Percentiles rank a stretch among this genome's conserved stretches.
Evolutionary conservation across 2,888 invertebrate genomes (phyloP).

Genomic region (Corbicula japonica): DNA sequence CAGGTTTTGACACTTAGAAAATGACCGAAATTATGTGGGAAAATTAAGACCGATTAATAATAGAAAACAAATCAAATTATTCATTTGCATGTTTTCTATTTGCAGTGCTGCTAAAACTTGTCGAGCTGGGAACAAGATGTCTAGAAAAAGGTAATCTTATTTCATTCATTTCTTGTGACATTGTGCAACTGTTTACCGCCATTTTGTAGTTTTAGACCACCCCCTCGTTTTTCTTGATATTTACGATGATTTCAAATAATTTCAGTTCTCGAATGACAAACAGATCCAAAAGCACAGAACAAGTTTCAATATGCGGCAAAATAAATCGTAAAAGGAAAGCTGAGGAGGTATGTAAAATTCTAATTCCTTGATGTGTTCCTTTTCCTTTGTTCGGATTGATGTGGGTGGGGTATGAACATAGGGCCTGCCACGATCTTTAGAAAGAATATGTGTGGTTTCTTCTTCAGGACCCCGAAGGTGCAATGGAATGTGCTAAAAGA

Average conservation of each 20-base stretch:
- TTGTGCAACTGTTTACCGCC: constrained; percentile 61
- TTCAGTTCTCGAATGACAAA: constrained; percentile 75
- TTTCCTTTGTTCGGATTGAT: constrained; percentile 39
- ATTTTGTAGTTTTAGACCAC: constrained; percentile 66
- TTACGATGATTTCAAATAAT: constrained; percentile 29
- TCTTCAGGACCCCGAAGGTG: constrained; percentile 76
- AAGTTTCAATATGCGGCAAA: constrained; percentile 60
- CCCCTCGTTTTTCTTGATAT: constrained; percentile 5
- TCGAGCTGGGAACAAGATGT: constrained; percentile 67
- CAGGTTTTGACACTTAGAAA: too few species aligned
- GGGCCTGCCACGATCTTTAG: neutral
- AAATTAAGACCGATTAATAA: too few species aligned
- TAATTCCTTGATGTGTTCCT: too few species aligned
- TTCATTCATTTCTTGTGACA: constrained; percentile 30
- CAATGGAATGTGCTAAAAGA: constrained; percentile 72
- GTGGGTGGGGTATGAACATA: constrained; percentile 62
- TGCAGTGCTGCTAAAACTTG: constrained; percentile 32
- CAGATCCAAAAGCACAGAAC: constrained; percentile 69
- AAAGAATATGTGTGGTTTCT: constrained; percentile 1
- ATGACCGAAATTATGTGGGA: too few species aligned
- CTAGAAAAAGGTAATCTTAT: constrained; percentile 77
- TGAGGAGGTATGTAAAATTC: constrained; percentile 76
- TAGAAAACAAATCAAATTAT: too few species aligned
- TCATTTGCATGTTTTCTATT: neutral
- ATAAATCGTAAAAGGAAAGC: constrained; percentile 77